Evolutionary conservation across 2,113 vertebrate species (phyloP).

Genomic region (Podarcis cretensis): DNA sequence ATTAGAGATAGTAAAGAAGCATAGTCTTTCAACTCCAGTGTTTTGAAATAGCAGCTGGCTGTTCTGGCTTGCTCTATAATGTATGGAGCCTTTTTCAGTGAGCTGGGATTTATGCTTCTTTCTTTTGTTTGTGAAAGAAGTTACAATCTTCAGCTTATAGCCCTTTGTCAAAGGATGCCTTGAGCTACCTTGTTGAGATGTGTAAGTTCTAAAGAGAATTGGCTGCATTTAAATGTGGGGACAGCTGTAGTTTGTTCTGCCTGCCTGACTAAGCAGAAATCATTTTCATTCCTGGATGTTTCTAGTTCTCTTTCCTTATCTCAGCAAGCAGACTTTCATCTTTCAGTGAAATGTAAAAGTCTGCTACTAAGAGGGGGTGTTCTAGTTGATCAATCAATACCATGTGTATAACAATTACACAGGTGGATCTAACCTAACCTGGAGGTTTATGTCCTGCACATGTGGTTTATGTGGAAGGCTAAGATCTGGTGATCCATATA

Average conservation of each 20-base stretch:
- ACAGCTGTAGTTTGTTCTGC: neutral
- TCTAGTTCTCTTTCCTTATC: conserved; percentile 27
- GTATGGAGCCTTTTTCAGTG: neutral
- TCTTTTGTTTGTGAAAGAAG: neutral
- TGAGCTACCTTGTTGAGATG: too few species aligned
- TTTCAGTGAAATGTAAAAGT: neutral
- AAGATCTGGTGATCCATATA: conserved; percentile 46
- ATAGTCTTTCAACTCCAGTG: too few species aligned
- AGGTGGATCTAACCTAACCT: conserved; percentile 76
- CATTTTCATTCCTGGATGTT: neutral
- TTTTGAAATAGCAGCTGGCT: neutral
- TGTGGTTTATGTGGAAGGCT: conserved; percentile 68
- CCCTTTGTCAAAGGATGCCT: neutral
- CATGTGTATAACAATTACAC: conserved; percentile 63
- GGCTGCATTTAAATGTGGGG: neutral
- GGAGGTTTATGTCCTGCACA: conserved; percentile 85
- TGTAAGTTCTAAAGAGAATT: neutral
- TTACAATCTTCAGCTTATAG: neutral
- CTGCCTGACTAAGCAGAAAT: conserved; percentile 7
- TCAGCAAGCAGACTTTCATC: neutral
- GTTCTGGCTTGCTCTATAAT: neutral
- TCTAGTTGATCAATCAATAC: conserved; percentile 33
- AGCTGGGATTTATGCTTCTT: neutral
- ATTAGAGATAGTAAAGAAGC: neutral
- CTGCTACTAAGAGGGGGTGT: neutral